Evolutionary conservation across 2,888 invertebrate species (phyloP), one percentile per base, ranked within the genome.

Genomic region (Carpatolechia fugitivella): DNA sequence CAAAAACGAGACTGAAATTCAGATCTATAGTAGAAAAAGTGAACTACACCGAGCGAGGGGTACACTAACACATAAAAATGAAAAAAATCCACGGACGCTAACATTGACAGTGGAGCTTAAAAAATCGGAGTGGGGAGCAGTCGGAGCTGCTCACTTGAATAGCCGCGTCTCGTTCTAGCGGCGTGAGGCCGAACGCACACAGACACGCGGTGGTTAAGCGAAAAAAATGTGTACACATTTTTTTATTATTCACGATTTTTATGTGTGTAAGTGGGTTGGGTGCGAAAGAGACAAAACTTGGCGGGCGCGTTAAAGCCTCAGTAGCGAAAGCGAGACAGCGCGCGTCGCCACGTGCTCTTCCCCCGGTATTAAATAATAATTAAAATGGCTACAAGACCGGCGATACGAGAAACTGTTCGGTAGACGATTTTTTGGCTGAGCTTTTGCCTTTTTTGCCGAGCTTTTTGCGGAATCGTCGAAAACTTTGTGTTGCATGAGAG

Each of bases 21-120:
- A 88, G 89, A 90, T 90, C 90, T 90, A 90, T 90, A 90, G 90
- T 91, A 91, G 90, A 91, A 91, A 91, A 91, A 91, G 90, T 86
- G 85, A 89, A 90, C 90, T 88, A 89, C 89, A 86, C 87, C 83
- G 84, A 74, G 83, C 87, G 89, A 87, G 89, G 90, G 90, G 86
- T 87, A 90, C 90, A 90, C 90, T 82, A 86, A 88, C 88, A 90
- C 89, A 90, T 88, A 82, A 90, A 88, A 88, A 86, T 82, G 90
- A 85, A 90, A 90, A 89, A 90, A 90, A 89, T 86, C 82, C 87
- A 89, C 85, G 74, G 76, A 87, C 85, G 80, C 84, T 70, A 76
- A 88, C 89, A 87, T 81, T 68, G 70, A 82, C 77, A 78, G 68
- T 72, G 71, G 75, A 88, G 90, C 90, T 90, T 90, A 87, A 88